Base-by-base conservation (phyloP, 2,888 invertebrate genomes). In the Congeria kusceri region DNA sequence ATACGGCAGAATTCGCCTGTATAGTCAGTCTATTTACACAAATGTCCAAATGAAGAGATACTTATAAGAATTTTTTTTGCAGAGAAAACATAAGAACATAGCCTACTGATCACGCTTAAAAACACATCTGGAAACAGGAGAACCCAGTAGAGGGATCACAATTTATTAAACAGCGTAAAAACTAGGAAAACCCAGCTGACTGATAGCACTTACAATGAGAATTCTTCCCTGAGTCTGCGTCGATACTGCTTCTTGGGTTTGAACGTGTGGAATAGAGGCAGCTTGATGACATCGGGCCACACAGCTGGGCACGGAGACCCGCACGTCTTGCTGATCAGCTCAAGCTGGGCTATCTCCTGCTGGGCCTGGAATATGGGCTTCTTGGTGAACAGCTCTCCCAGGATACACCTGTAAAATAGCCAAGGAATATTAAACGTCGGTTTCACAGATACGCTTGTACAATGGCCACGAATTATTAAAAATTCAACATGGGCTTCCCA, bases 331-430 rank as follows among this genome's bases (percentile, higher is more conserved):
- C 98, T 98, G 91, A 99, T 99, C 93, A 97, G 96, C 92, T 99
- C 99, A 86, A 99, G 94, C 92, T 99, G 99, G 94, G 96, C 96
- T 95, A 98, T 95, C 94, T 99, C 99, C 68, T 96, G 90, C 93
- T 97, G 97, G 0, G 98, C 99, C 96, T 97, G 98, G 94, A 99
- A 99, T 59, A 99, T 95, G 0, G 99, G 99, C 90, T 97, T 97
- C 92, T 98, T 98, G 61, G 96, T 95, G 94, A 99, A 99, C 78
- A 99, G 95, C 94, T 99, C 99, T 13, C 99, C 99, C 63, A 99
- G 95, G 89, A 99, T 99, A 93, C 99, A 99, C 25, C 95, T 95
- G 89, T 57, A 92, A 91, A 27, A 39, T 61, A 25, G 46, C 27
- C 61, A 56, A 23, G 53, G 9, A 13, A 15, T 20, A 9, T 58